These are phyloP conservation scores for Argynnis bischoffii DNA, from an alignment of 2,888 invertebrate species.

Conservation along the genomic window DNA sequence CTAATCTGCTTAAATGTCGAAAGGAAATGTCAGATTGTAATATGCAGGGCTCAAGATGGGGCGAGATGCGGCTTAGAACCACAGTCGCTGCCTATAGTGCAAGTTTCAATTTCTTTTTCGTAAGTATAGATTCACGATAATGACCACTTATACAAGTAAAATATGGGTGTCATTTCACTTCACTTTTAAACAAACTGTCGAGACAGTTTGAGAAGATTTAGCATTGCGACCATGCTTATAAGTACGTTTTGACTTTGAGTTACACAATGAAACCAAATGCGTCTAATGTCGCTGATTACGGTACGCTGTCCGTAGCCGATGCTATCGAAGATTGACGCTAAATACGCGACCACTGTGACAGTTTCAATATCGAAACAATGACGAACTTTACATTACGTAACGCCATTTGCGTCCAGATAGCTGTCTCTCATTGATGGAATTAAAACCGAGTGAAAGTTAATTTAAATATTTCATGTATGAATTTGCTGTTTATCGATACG, in stretches of 20 bases:
- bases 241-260: slow-evolving; percentile 41
- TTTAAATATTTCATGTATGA: slow-evolving; percentile 38
- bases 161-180: not conserved
- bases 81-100: slow-evolving; percentile 65
- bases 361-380: slow-evolving; percentile 78
- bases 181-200: too few relatives aligned
- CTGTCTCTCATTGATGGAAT: slow-evolving; percentile 60
- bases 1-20: slow-evolving; percentile 82
- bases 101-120: slow-evolving; percentile 49
- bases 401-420: slow-evolving; percentile 65
- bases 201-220: not conserved
- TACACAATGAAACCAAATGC: slow-evolving; percentile 67
- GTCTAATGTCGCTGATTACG: slow-evolving; percentile 68
- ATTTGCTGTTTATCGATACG: slow-evolving; percentile 27
- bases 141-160: not conserved
- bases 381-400: slow-evolving; percentile 71
- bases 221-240: not conserved
- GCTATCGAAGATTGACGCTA: slow-evolving; percentile 79
- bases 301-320: slow-evolving; percentile 58
- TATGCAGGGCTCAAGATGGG: slow-evolving; percentile 67
- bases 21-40: slow-evolving; percentile 83
- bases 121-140: not conserved
- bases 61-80: slow-evolving; percentile 70
- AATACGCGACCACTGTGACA: slow-evolving; percentile 77
- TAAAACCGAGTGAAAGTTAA: slow-evolving; percentile 54